Evolutionary conservation across 2,888 invertebrate genomes (phyloP).

Genomic region (Augiades crinisus): DNA sequence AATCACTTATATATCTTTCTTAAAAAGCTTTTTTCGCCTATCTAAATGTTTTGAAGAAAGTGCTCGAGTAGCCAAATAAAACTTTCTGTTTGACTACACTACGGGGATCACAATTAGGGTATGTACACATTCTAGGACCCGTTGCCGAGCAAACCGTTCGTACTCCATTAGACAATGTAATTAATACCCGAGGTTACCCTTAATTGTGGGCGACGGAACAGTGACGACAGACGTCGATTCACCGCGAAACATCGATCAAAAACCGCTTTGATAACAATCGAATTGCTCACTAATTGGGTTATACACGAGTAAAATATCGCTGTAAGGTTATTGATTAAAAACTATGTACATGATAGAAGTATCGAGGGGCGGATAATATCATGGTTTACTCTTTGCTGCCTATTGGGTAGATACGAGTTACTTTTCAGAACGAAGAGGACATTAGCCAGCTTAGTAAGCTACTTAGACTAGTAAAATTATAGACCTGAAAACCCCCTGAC

Average conservation of each 20-base stretch:
- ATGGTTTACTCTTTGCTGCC: too few relatives aligned
- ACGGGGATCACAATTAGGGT: conserved; percentile 39
- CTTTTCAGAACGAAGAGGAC: too few relatives aligned
- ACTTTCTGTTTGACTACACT: conserved; percentile 13
- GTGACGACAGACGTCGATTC: conserved; percentile 53
- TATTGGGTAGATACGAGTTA: too few relatives aligned
- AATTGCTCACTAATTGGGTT: conserved; percentile 46
- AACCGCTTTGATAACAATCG: conserved; percentile 55
- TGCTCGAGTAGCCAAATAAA: conserved; percentile 3
- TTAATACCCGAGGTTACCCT: conserved; percentile 72
- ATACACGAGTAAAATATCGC: neutral
- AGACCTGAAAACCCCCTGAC: too few relatives aligned
- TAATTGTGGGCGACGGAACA: conserved; percentile 68
- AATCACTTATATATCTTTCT: too few relatives aligned
- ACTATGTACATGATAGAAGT: too few relatives aligned
- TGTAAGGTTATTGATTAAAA: neutral
- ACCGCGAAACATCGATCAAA: conserved; percentile 51
- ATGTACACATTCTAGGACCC: conserved; percentile 55
- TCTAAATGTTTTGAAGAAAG: neutral
- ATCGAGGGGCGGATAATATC: too few relatives aligned
- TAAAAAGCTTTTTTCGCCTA: conserved; percentile 5
- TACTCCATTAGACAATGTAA: conserved; percentile 77
- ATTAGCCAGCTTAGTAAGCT: too few relatives aligned
- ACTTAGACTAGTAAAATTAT: too few relatives aligned
- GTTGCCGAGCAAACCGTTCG: conserved; percentile 57